phyloP scores from a whole-genome alignment of 2,113 vertebrate species.

The Oriolus oriolus region DNA sequence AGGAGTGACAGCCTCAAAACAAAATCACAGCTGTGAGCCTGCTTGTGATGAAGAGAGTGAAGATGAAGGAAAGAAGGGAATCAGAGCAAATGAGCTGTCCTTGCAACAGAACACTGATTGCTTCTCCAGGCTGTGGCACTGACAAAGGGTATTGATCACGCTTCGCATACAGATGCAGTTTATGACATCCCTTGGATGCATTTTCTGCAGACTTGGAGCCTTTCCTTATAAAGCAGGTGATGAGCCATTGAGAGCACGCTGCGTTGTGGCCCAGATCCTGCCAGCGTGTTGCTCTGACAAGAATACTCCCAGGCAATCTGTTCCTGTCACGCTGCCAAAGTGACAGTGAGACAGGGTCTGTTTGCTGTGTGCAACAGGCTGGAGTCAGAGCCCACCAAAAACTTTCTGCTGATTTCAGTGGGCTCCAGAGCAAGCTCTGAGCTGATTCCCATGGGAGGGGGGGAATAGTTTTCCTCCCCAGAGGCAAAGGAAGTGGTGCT shows the following conservation, averaged over 20 bases:
- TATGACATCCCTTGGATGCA: not conserved
- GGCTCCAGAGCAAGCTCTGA: not conserved
- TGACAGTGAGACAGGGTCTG: not conserved
- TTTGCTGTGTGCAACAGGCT: not conserved
- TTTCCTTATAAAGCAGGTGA: not conserved
- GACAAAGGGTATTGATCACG: not conserved
- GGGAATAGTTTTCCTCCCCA: not conserved
- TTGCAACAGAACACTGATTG: not conserved
- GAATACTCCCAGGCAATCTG: not conserved
- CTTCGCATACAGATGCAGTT: not conserved
- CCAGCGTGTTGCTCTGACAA: not conserved
- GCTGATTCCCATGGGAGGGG: not conserved
- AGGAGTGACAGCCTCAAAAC: not conserved
- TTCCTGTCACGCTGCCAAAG: not conserved
- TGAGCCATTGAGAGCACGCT: not conserved
- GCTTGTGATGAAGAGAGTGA: not conserved
- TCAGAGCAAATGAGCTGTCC: not conserved
- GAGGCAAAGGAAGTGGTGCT: not conserved
- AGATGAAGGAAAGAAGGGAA: not conserved
- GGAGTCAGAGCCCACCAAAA: not conserved
- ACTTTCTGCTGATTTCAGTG: not conserved
- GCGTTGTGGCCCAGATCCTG: not conserved
- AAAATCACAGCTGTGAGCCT: not conserved
- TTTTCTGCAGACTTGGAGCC: not conserved
- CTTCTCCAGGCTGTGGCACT: not conserved